phyloP scores from a whole-genome alignment of 1,140 invertebrate genomes.

The Euura saliciscinereae region DNA sequence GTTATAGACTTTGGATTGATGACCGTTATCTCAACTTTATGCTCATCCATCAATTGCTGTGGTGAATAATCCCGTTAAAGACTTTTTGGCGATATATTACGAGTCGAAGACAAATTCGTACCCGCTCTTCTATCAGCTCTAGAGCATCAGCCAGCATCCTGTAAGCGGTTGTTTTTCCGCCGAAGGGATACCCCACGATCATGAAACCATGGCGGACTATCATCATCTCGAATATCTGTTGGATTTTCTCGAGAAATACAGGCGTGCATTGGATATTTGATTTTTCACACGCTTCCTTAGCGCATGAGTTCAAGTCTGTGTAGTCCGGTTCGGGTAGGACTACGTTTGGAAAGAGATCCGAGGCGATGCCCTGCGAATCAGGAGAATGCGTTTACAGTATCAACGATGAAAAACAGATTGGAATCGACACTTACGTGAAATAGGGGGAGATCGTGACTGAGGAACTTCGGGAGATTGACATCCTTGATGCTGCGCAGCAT shows the following conservation, averaged over 20 bases:
- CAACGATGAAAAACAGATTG: constrained; percentile 36
- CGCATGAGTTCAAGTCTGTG: constrained; percentile 60
- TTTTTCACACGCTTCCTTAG: constrained; percentile 69
- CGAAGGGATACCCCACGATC: constrained; percentile 92
- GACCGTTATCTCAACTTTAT: constrained; percentile 86
- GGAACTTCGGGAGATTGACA: constrained; percentile 93
- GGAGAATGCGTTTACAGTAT: constrained; percentile 70
- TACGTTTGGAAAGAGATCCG: constrained; percentile 88
- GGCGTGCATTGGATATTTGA: constrained; percentile 84
- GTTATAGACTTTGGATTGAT: constrained; percentile 97
- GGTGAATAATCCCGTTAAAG: constrained; percentile 16
- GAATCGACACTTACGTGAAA: constrained; percentile 65
- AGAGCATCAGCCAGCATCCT: constrained; percentile 80
- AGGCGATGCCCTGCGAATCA: constrained; percentile 83
- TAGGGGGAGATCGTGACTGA: constrained; percentile 84
- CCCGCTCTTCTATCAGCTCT: constrained; percentile 79
- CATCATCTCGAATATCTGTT: constrained; percentile 97
- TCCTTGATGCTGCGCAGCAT: constrained; percentile 90
- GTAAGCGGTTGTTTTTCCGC: constrained; percentile 83
- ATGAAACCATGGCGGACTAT: constrained; percentile 87
- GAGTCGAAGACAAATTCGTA: constrained; percentile 43
- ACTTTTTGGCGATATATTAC: constrained; percentile 7
- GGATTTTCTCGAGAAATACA: constrained; percentile 88
- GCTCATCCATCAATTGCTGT: constrained; percentile 79
- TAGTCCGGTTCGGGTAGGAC: constrained; percentile 76